Evolutionary conservation across 2,888 invertebrate species (phyloP), one percentile per base, ranked within the genome.

Genomic region (Amorpha juglandis): DNA sequence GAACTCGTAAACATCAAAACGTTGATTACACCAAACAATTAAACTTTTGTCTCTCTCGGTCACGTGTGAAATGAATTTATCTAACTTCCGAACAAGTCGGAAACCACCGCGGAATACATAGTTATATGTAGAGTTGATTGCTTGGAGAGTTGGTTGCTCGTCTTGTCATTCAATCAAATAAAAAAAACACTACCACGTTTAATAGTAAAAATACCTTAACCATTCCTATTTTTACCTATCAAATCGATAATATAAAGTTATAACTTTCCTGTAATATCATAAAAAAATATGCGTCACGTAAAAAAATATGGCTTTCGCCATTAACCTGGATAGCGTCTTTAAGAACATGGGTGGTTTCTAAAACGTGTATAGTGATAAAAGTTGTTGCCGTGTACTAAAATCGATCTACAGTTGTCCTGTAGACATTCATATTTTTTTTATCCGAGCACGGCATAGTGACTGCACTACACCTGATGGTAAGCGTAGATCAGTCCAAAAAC

Each of bases 41-140:
- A 6, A 53, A 53, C 53, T 33, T 53, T 53, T n/a, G n/a, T 27
- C 33, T 6, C 21, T 27, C 0, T 27, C 33, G 33, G 27, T 27
- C n/a, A 53, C 33, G 27, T 14, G 33, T 33, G 33, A 33, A 53
- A 53, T 53, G 33, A 53, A 53, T 53, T 53, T 53, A 53, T 33
- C 33, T 0, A 53, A 53, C 53, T 53, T 53, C 7, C 6, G 0
- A 7, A 33, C 33, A 53, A 53, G 33, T 53, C n/a, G 27, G 0
- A 21, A 21, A 51, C 6, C n/a, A 6, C 12, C 33, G 27, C 14
- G 14, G 7, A 0, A 33, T n/a, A 14, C 7, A 1, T 42, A 33
- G n/a, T n/a, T 53, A n/a, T 4, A 33, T 33, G n/a, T 21, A 9
- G 11, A 42, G 6, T 42, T 42, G 8, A 42, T 42, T 42, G 9